Base-by-base conservation (phyloP, 2,797 vertebrate species). In the Perodicticus potto region DNA sequence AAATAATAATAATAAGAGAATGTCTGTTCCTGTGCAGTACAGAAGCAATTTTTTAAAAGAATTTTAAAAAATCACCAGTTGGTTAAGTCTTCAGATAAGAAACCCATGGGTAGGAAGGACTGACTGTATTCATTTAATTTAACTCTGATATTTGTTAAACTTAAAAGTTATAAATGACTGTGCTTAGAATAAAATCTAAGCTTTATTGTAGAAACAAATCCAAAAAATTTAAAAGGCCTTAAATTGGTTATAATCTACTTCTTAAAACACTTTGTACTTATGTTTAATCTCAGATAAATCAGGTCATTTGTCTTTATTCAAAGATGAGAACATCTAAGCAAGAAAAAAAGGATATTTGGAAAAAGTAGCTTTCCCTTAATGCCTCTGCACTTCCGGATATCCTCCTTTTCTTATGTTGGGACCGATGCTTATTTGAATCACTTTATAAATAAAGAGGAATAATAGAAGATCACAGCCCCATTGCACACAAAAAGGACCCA, bases 401-500 rank as follows among this genome's bases (percentile, higher is more conserved):
- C 5, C 23, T 74, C 27, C 20, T 16, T 43, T 83, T n/a, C 1
- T 82, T 73, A 6, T 69, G 4, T 65, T 89, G 25, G 23, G 63
- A 13, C n/a, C 82, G 76, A 77, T 55, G 7, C 53, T 96, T 91
- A 80, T 53, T 34, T 84, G 70, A 82, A 91, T 78, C 37, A 63
- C 74, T 11, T 91, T 86, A 86, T 63, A 34, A 65, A 89, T 53
- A 84, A 63, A 95, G 40, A 72, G 19, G 57, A 86, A 76, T 82
- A 84, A 65, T 13, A 85, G 67, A 95, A 65, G 34, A 86, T 49
- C 34, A 87, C 49, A 40, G 19, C 73, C 49, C 49, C 16, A 14
- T 59, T 76, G 29, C 17, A 89, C 84, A 87, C 49, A 53, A 53
- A 82, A 95, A 94, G 55, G n/a, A 55, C 49, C 91, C 20, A 84